Conservation (phyloP, 2,113 vertebrate genomes). For the Desmodus rotundus region DNA sequence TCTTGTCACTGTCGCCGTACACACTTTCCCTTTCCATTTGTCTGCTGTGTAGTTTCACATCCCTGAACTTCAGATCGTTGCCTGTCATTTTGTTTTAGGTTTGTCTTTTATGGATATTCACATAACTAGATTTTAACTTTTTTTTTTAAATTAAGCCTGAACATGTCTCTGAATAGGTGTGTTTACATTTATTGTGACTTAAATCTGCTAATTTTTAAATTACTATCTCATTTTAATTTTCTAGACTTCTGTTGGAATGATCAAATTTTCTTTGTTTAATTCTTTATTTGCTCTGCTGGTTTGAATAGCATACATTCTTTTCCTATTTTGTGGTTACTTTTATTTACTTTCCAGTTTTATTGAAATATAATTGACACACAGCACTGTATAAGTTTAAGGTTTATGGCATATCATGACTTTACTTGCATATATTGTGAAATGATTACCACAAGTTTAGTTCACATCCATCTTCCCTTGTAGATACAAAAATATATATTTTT, state of each 20-base stretch:
- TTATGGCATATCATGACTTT: background rate
- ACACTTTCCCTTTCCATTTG: background rate
- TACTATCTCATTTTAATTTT: background rate
- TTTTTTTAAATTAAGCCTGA: background rate
- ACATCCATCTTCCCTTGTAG: background rate
- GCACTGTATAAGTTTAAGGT: background rate
- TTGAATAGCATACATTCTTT: background rate
- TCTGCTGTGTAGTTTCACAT: background rate
- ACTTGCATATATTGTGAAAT: background rate
- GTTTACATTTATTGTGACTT: constrained; percentile 19
- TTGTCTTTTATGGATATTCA: background rate
- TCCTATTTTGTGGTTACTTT: background rate
- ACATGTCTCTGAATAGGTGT: background rate
- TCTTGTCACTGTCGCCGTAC: background rate
- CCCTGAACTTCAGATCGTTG: background rate
- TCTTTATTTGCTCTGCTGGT: constrained; percentile 1
- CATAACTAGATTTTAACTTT: background rate
- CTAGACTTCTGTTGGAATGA: background rate
- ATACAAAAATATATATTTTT: background rate
- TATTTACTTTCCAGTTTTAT: background rate
- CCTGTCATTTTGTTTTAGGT: background rate
- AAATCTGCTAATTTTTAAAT: background rate
- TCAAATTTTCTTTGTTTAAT: background rate
- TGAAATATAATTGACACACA: background rate
- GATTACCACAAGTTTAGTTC: background rate